Conservation (phyloP, 2,888 invertebrate genomes). For the Rhagium mordax region DNA sequence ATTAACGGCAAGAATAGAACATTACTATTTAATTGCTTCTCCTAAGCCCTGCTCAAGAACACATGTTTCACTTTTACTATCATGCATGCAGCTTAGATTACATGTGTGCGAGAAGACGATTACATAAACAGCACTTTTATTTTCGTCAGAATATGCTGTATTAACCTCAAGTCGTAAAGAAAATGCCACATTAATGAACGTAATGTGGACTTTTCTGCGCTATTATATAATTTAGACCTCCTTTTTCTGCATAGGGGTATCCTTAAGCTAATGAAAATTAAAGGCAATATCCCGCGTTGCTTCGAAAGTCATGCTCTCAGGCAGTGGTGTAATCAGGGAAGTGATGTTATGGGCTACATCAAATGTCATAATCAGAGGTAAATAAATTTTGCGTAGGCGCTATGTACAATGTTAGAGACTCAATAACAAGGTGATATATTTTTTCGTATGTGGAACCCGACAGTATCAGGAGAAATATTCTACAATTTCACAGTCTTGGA, state of each 20-base stretch:
- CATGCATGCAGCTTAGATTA: slow-evolving; percentile 10
- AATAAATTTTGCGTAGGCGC: background rate
- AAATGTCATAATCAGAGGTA: background rate
- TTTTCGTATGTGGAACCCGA: no score
- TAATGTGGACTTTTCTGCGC: slow-evolving; percentile 2
- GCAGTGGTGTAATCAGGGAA: background rate
- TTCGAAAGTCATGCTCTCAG: background rate
- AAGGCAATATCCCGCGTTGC: background rate
- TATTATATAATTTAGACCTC: slow-evolving; percentile 14
- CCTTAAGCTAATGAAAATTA: slow-evolving; percentile 12
- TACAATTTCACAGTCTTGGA: no score
- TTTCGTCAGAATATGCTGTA: background rate
- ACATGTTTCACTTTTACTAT: slow-evolving; percentile 28
- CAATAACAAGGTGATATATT: no score
- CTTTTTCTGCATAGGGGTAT: background rate
- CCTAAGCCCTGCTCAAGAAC: slow-evolving; percentile 1
- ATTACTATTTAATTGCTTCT: slow-evolving; percentile 6
- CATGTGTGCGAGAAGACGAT: slow-evolving; percentile 12
- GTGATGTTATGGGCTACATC: background rate
- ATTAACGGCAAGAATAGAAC: background rate
- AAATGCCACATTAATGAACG: slow-evolving; percentile 10
- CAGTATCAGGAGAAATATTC: no score
- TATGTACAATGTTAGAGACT: no score
- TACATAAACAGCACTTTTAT: background rate
- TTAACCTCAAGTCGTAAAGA: slow-evolving; percentile 4